Base-by-base conservation (phyloP, 2,888 invertebrate species). In the Octodonta nipae region DNA sequence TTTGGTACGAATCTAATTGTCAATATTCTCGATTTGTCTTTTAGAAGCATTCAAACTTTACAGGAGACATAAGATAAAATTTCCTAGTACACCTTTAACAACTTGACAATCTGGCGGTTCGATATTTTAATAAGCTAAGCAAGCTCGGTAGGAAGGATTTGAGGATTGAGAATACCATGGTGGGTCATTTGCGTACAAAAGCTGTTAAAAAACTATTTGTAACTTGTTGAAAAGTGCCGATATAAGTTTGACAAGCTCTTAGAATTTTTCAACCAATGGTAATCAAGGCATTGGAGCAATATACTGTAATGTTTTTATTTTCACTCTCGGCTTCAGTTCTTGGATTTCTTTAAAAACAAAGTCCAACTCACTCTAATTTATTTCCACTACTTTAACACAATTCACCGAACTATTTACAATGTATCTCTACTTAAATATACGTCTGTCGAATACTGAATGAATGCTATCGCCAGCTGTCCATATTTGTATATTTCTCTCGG, bases 191-290 rank as follows among this genome's bases (percentile, higher is more conserved):
- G 25, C 60, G 58, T 39, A 44, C 58, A 15, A 56, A 45, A 73
- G 56, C 56, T 29, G 46, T 49, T 15, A 56, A 55, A 41, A 55
- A 56, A 26, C 30, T 36, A 36, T 45, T 64, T 5, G 55, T 56
- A 3, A 60, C 66, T 48, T 64, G 4, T 54, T 59, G 1, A 61
- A 62, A 20, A 63, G 61, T 27, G 53, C 66, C 0, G 72, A 73
- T 54, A 70, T 73, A 56, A 62, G 65, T 37, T 65, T 81, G 44
- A 78, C 82, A 46, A 73, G 79, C 42, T 85, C 88, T 95, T 41
- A 72, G 89, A 46, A 68, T 93, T 49, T 93, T 95, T 64, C 93
- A 95, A 59, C 88, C 91, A 0, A 78, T 93, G 60, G 93, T 95
- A 35, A 91, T 95, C 52, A 85, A 87, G 60, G 81, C 91, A 39